phyloP scores from a whole-genome alignment of 2,113 vertebrate genomes.

The Rhinoderma darwinii region DNA sequence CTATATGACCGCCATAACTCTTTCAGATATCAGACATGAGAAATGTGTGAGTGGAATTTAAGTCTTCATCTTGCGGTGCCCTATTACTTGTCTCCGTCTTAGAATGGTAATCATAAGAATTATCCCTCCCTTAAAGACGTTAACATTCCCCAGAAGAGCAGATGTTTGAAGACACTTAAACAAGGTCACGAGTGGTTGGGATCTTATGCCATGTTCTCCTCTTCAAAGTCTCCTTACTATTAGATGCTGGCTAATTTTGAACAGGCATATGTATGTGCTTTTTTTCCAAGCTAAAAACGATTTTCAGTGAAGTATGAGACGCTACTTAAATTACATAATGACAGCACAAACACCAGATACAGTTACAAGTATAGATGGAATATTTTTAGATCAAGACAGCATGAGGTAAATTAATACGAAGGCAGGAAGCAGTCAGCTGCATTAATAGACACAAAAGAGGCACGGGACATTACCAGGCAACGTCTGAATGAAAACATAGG shows the following conservation, averaged over 20 bases:
- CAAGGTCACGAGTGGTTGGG: conserved; percentile 7
- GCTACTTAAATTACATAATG: conserved; percentile 54
- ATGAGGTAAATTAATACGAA: conserved; percentile 65
- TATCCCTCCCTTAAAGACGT: conserved; percentile 25
- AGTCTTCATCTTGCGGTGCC: background rate
- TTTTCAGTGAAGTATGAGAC: conserved; percentile 50
- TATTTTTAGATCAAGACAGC: conserved; percentile 70
- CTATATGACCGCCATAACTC: background rate
- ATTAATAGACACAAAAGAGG: conserved; percentile 63
- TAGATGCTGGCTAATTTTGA: background rate
- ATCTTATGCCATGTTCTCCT: conserved; percentile 10
- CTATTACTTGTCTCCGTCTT: background rate
- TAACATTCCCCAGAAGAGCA: conserved; percentile 38
- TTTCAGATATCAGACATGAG: background rate
- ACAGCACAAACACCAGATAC: conserved; percentile 54
- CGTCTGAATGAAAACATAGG: conserved; percentile 56
- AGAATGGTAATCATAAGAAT: conserved; percentile 37
- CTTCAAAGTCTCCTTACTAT: background rate
- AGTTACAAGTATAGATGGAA: conserved; percentile 62
- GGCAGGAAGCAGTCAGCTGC: conserved; percentile 65
- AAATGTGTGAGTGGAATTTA: background rate
- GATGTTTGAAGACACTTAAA: conserved; percentile 10
- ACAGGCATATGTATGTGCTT: background rate
- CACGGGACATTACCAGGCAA: conserved; percentile 53
- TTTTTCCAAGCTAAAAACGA: conserved; percentile 46